Conservation (phyloP, 1,140 invertebrate species). For the Heliconius nattereri region DNA sequence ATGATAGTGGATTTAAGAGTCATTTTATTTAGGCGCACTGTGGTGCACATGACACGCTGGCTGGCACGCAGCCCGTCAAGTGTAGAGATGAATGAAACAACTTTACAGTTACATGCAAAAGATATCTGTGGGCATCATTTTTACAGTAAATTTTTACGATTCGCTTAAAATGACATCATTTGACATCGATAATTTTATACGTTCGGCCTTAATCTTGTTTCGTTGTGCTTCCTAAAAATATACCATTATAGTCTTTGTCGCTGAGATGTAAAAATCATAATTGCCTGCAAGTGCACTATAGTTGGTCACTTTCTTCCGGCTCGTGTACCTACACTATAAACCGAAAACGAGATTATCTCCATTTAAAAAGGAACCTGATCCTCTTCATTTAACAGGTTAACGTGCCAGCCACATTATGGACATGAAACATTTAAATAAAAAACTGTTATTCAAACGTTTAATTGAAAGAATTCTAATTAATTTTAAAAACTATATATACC, state of each 20-base stretch:
- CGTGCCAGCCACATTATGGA: constrained; percentile 37
- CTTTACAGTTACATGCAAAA: constrained; percentile 53
- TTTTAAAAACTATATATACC: too few relatives aligned
- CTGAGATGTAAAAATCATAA: neutral
- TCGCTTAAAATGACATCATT: constrained; percentile 56
- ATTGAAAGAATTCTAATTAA: neutral
- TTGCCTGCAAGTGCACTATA: constrained; percentile 11
- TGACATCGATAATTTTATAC: constrained; percentile 53
- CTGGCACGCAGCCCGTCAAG: constrained; percentile 26
- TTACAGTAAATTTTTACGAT: constrained; percentile 51
- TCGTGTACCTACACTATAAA: constrained; percentile 40
- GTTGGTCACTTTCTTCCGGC: constrained; percentile 31
- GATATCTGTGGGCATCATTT: constrained; percentile 48
- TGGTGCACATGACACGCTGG: neutral
- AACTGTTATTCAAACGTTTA: neutral
- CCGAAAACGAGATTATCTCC: constrained; percentile 48
- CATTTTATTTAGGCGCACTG: neutral
- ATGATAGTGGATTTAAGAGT: constrained; percentile 17
- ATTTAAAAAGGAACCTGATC: constrained; percentile 49
- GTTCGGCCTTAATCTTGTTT: constrained; percentile 29
- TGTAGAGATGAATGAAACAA: constrained; percentile 51
- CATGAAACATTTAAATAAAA: constrained; percentile 15
- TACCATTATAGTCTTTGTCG: neutral
- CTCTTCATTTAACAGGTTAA: constrained; percentile 44
- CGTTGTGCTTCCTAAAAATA: neutral